Conservation (phyloP, 2,113 vertebrate species). For the Lasiurus cinereus region DNA sequence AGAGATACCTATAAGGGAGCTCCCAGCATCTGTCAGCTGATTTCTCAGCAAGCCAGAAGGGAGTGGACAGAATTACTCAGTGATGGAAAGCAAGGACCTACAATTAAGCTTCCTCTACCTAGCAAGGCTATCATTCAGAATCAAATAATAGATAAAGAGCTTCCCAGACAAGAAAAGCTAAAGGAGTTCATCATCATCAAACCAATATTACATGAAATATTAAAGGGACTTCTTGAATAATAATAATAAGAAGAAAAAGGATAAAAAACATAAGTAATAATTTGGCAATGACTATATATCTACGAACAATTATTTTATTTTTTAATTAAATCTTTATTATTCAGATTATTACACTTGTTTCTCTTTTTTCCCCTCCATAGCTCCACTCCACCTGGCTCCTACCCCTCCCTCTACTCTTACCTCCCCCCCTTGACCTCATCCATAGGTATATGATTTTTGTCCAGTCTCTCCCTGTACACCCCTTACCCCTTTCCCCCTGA, state of each 20-base stretch:
- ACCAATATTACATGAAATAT: not conserved
- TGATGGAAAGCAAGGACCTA: not conserved
- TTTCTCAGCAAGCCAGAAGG: not conserved
- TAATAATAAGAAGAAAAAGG: not conserved
- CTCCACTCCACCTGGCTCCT: too few species aligned
- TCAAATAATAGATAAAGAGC: not conserved
- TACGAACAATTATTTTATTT: not conserved
- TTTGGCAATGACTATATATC: not conserved
- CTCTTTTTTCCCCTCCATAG: too few species aligned
- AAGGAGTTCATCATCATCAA: not conserved
- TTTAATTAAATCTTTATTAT: too few species aligned
- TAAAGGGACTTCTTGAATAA: not conserved
- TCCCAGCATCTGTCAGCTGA: not conserved
- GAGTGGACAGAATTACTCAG: not conserved
- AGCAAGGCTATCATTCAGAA: not conserved
- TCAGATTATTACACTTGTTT: too few species aligned
- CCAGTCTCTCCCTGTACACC: too few species aligned
- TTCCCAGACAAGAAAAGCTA: not conserved
- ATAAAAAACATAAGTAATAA: not conserved
- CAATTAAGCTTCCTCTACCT: not conserved
- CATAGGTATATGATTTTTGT: too few species aligned
- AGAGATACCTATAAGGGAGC: not conserved
- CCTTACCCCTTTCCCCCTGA: too few species aligned
- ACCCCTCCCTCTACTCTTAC: too few species aligned
- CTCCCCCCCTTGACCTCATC: too few species aligned